Base-by-base conservation (phyloP, 2,113 vertebrate genomes). In the Daphoenositta chrysoptera region DNA sequence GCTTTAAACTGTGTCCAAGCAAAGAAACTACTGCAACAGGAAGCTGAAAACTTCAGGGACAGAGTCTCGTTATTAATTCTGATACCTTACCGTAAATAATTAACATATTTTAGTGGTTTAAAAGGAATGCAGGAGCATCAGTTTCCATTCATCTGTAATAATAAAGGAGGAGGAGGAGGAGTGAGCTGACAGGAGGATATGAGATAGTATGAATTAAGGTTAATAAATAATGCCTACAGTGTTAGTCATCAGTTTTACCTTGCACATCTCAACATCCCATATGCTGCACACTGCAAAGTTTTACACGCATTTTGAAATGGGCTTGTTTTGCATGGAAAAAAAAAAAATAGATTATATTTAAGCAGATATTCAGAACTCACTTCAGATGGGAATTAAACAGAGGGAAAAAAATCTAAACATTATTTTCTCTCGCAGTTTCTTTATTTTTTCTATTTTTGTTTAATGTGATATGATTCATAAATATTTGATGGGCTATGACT, bases 161-260 rank as follows among this genome's bases (percentile, higher is more conserved):
- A 94, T 71, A 93, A 86, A 71, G 56, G 56, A 70, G 39, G 63
- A 90, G 76, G 60, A 89, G 75, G 78, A 82, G 45, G 26, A 92
- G 50, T 90, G 60, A 81, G 23, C 24, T 93, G 87, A 95, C 91
- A 95, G 68, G 27, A 96, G 70, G 78, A 91, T 96, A 91, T 93
- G 71, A 90, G 87, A 83, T 79, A 72, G 39, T 77, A 70, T 54
- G 90, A 95, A 93, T 86, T 93, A 77, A 93, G 80, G 87, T 83
- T 94, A 87, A 88, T 86, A 96, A 96, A 77, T 90, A 97, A 96
- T 94, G 90, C 21, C 35, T 70, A 20, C 10, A 73, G 27, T 21
- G n/a, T 91, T 91, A 91, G 88, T 96, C 94, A 96, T 92, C 89
- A 81, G 58, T 90, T 94, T 86, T 88, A 27, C 18, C 17, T 60